These are phyloP conservation scores for Netelia inedita DNA, from an alignment of 2,888 invertebrate genomes.

Conservation along the genomic window DNA sequence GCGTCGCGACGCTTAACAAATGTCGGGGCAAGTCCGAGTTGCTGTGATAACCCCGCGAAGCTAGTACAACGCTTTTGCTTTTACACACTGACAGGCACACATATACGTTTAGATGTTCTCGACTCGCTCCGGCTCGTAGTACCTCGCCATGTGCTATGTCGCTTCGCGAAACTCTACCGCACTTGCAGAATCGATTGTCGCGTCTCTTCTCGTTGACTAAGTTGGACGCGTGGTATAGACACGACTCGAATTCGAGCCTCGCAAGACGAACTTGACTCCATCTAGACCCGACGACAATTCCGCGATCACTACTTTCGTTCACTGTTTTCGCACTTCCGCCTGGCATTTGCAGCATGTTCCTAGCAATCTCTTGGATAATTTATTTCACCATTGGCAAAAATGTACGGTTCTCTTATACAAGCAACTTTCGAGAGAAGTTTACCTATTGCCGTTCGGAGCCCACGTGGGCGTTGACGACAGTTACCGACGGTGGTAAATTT, in stretches of 20 bases:
- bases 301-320: conserved; percentile 40
- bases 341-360: conserved; percentile 57
- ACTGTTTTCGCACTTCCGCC: conserved; percentile 26
- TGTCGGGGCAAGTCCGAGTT: conserved; percentile 55
- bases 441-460: no score
- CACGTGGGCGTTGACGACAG: no score
- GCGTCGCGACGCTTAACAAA: conserved; percentile 80
- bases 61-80: conserved; percentile 31
- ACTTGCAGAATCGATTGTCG: conserved; percentile 41
- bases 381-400: background rate
- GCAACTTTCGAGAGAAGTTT: conserved; percentile 52
- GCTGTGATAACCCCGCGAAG: conserved; percentile 60
- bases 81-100: conserved; percentile 33
- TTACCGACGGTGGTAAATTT: no score
- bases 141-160: conserved; percentile 26
- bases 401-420: background rate
- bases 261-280: background rate
- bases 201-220: conserved; percentile 20
- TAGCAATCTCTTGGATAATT: conserved; percentile 37
- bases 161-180: conserved; percentile 33
- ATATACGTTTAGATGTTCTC: conserved; percentile 24
- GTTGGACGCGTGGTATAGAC: background rate
- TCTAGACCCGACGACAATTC: background rate
- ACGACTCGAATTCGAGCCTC: conserved; percentile 14
- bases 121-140: conserved; percentile 6